A percentile compares a stretch with the other conserved stretches of the same genome.
Evolutionary conservation across 2,797 vertebrate species (phyloP).

Genomic region (Sebastiscus albofasciatus): DNA sequence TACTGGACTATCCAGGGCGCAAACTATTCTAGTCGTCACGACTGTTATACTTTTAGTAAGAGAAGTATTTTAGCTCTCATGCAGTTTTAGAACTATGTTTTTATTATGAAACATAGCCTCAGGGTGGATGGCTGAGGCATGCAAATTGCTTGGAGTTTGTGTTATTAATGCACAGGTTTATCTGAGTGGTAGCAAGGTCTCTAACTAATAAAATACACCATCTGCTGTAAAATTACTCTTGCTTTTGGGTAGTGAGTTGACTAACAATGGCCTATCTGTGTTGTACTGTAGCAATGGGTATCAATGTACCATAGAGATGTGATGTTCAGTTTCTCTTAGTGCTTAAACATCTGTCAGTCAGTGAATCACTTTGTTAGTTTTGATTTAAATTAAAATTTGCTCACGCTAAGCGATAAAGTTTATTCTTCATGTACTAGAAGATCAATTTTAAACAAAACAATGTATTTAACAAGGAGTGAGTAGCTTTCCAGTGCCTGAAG

Average conservation of each 20-base stretch:
- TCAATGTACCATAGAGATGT: not conserved
- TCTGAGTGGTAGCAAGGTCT: not conserved
- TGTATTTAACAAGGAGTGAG: not conserved
- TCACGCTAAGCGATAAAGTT: not conserved
- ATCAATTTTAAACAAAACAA: not conserved
- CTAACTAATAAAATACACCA: constrained; percentile 5
- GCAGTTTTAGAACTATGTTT: constrained; percentile 6
- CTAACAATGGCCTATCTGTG: not conserved
- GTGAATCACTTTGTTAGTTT: not conserved
- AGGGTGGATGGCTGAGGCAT: constrained; percentile 12
- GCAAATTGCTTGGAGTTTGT: constrained; percentile 25
- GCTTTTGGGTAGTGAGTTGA: not conserved
- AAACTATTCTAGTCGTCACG: not conserved
- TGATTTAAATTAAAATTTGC: not conserved
- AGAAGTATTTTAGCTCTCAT: not conserved
- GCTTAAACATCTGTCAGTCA: not conserved
- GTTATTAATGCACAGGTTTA: constrained; percentile 29
- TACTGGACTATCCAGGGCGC: not conserved
- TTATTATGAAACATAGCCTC: not conserved
- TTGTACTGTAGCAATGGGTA: not conserved
- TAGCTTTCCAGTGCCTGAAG: constrained; percentile 31
- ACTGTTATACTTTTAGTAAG: not conserved
- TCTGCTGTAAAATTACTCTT: not conserved
- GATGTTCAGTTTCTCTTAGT: not conserved
- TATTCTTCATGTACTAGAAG: not conserved